phyloP scores from a whole-genome alignment of 2,888 invertebrate genomes.

The Punctoribates punctum region DNA sequence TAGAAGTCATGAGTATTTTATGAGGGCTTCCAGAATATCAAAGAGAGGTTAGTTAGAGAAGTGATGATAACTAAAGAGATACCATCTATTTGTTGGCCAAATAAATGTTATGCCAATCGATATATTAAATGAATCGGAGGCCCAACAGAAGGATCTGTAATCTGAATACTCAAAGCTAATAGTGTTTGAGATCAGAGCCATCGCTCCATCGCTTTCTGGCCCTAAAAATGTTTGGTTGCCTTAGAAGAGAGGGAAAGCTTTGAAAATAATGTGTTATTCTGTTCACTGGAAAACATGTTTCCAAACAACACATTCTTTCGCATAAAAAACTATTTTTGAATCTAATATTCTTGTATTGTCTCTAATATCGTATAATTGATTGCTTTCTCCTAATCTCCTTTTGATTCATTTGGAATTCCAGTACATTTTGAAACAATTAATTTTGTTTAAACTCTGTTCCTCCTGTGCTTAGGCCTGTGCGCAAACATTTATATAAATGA shows the following conservation, averaged over 20 bases:
- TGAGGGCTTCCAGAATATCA: neutral
- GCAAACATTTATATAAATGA: no score
- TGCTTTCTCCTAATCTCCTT: no score
- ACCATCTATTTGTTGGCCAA: neutral
- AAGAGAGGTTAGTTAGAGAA: no score
- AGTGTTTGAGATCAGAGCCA: neutral
- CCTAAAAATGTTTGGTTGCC: neutral
- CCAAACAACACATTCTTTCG: neutral
- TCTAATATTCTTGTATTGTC: neutral
- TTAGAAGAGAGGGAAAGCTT: slow-evolving; percentile 1
- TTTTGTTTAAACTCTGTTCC: no score
- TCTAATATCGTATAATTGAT: no score
- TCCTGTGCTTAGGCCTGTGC: no score
- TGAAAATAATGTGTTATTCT: neutral
- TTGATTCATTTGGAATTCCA: no score
- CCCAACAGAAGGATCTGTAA: slow-evolving; percentile 4
- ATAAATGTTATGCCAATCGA: neutral
- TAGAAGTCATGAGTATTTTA: neutral
- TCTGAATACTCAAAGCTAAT: neutral
- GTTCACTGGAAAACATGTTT: neutral
- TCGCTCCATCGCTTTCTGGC: neutral
- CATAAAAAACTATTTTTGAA: neutral
- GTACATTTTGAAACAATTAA: no score
- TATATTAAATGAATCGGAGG: neutral
- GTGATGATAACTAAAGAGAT: neutral